Conservation (phyloP, 2,113 vertebrate species). For the Sterrhoptilus dennistouni region DNA sequence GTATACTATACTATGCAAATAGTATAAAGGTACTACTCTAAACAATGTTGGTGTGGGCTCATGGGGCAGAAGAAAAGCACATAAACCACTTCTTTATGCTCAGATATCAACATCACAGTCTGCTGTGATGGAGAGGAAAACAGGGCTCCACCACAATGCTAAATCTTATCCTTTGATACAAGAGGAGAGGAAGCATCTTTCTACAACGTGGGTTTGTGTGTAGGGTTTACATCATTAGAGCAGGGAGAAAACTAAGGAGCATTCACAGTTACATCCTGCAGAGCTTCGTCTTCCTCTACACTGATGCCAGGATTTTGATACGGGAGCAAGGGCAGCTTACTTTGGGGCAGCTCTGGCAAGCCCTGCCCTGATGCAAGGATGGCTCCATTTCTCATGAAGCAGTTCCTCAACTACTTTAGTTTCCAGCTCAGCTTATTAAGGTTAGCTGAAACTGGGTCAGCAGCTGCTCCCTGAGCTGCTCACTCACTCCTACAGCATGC, state of each 20-base stretch:
- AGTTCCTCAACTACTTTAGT: conserved; percentile 12
- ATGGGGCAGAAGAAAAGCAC: neutral
- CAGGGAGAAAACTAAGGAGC: neutral
- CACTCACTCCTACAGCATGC: neutral
- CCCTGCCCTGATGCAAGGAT: neutral
- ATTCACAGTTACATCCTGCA: neutral
- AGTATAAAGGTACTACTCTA: neutral
- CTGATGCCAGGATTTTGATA: neutral
- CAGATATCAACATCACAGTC: neutral
- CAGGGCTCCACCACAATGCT: neutral
- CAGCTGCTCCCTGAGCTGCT: conserved; percentile 37
- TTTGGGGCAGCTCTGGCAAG: neutral
- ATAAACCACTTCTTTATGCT: neutral
- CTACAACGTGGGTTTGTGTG: neutral
- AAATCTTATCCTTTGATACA: neutral
- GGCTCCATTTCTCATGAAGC: neutral
- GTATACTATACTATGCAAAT: too few species aligned
- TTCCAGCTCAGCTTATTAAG: conserved; percentile 6
- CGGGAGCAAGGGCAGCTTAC: neutral
- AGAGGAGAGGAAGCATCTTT: neutral
- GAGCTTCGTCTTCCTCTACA: neutral
- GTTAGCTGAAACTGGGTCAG: conserved; percentile 61
- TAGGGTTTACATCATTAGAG: neutral
- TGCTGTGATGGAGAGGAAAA: neutral
- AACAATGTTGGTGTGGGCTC: neutral